phyloP scores from a whole-genome alignment of 2,113 vertebrate genomes.

The Charina bottae region DNA sequence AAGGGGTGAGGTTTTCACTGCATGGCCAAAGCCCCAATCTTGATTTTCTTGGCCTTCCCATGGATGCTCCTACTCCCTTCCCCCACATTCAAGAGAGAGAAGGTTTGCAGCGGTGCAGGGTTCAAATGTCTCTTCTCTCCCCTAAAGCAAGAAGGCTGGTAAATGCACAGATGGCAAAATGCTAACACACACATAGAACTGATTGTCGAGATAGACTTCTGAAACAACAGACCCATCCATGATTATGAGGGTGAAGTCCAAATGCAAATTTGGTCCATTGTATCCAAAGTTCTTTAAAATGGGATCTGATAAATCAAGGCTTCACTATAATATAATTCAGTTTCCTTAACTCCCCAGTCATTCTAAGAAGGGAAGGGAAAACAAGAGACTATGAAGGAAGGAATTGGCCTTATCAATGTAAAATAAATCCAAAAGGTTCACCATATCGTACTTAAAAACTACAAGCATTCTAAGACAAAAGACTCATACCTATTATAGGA shows the following conservation, averaged over 20 bases:
- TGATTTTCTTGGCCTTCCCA: neutral
- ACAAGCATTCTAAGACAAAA: neutral
- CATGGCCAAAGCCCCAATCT: neutral
- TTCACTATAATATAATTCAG: neutral
- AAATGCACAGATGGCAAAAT: neutral
- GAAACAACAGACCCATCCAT: neutral
- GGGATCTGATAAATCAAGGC: neutral
- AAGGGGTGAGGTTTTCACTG: neutral
- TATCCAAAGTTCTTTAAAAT: neutral
- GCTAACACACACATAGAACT: neutral
- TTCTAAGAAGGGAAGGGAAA: neutral
- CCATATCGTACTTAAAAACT: neutral
- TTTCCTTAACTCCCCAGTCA: neutral
- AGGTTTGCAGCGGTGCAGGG: neutral
- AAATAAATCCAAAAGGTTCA: neutral
- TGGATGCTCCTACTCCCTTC: neutral
- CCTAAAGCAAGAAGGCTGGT: neutral
- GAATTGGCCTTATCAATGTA: neutral
- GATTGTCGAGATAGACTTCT: neutral
- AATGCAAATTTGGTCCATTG: neutral
- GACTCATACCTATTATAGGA: constrained; percentile 89
- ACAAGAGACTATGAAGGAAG: neutral
- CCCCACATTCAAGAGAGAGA: neutral
- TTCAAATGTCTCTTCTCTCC: neutral
- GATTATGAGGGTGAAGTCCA: neutral